A percentile compares a stretch with the other conserved stretches of the same genome.
Evolutionary conservation across 2,888 invertebrate species (phyloP).

Genomic region (Drosophila multiciliata): DNA sequence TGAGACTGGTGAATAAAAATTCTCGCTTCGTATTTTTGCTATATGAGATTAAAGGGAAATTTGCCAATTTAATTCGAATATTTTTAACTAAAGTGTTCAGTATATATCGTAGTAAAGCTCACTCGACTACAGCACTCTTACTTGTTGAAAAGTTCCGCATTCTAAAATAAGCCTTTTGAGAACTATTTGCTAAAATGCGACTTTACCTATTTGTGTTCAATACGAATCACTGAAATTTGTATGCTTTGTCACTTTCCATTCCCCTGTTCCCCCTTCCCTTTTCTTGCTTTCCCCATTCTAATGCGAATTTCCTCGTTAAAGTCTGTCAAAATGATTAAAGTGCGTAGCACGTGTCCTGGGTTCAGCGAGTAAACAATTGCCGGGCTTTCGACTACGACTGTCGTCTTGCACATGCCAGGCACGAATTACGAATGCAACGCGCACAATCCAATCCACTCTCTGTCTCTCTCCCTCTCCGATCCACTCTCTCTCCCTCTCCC

Average conservation of each 20-base stretch:
- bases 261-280: not conserved
- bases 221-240: slow-evolving; percentile 2
- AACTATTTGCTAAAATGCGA: not conserved
- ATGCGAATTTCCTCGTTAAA: slow-evolving; percentile 15
- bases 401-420: slow-evolving; percentile 45
- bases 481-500: not conserved
- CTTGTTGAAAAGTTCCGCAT: not conserved
- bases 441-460: not conserved
- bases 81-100: too few relatives aligned
- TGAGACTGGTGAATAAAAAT: too few relatives aligned
- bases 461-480: not conserved
- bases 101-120: too few relatives aligned
- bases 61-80: too few relatives aligned
- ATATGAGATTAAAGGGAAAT: too few relatives aligned
- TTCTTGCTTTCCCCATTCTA: not conserved
- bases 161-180: not conserved
- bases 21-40: too few relatives aligned
- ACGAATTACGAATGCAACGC: slow-evolving; percentile 34
- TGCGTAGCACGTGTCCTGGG: slow-evolving; percentile 49
- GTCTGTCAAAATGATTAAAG: slow-evolving; percentile 43
- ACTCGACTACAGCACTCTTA: too few relatives aligned
- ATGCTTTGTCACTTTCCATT: slow-evolving; percentile 1
- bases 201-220: not conserved
- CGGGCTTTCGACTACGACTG: slow-evolving; percentile 18
- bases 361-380: slow-evolving; percentile 19